Evolutionary conservation across 2,888 invertebrate species (phyloP).

Genomic region (Sesamia inferens): DNA sequence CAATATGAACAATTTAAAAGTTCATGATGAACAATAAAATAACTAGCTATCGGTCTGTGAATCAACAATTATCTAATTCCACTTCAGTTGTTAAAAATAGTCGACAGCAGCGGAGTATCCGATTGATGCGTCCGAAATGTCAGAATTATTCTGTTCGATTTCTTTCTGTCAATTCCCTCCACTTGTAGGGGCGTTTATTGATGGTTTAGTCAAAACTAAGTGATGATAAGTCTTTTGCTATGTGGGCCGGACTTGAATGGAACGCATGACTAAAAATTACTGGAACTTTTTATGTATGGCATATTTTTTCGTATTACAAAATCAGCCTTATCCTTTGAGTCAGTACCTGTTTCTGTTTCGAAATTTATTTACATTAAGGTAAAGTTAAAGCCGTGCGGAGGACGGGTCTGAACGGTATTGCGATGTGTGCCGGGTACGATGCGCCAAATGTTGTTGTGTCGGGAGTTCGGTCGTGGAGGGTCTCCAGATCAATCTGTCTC

Average conservation of each 20-base stretch:
- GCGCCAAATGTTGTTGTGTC: too few species aligned
- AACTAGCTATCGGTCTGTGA: background rate
- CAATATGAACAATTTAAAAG: background rate
- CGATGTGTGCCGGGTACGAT: too few species aligned
- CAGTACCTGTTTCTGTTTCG: too few species aligned
- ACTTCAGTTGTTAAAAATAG: too few species aligned
- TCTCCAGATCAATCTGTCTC: too few species aligned
- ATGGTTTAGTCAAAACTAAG: constrained; percentile 73
- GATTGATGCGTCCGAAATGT: constrained; percentile 68
- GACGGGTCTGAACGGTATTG: too few species aligned
- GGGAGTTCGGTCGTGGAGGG: too few species aligned
- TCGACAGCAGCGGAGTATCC: background rate
- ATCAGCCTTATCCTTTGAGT: too few species aligned
- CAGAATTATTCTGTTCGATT: constrained; percentile 63
- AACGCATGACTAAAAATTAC: background rate
- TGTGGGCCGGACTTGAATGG: constrained; percentile 39
- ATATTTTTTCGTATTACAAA: too few species aligned
- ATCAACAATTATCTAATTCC: constrained; percentile 63
- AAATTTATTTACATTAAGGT: too few species aligned
- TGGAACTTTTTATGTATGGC: background rate
- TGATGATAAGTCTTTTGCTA: constrained; percentile 65
- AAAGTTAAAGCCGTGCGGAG: too few species aligned
- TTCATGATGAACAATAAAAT: background rate
- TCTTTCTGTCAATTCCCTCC: constrained; percentile 68
- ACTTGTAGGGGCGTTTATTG: constrained; percentile 63